Evolutionary conservation across 2,888 invertebrate species (phyloP).

Genomic region (Aphodius granarius): DNA sequence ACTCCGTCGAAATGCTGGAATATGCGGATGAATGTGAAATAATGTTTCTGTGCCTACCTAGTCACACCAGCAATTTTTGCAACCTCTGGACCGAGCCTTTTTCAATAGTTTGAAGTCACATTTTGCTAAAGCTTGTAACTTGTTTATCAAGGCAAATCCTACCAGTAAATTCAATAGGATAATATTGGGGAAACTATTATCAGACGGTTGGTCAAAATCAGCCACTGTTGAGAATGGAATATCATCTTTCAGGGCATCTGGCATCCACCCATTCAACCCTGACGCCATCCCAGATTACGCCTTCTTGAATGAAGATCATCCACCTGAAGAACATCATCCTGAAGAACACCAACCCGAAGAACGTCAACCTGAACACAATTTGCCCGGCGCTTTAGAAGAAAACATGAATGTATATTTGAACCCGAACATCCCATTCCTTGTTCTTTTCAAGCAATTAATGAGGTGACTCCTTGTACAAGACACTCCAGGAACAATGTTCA

Average conservation of each 20-base stretch:
- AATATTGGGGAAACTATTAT: constrained; percentile 28
- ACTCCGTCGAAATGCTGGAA: constrained; percentile 31
- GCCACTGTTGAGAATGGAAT: constrained; percentile 25
- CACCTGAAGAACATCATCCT: background rate
- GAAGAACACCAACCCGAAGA: background rate
- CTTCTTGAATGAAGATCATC: constrained; percentile 18
- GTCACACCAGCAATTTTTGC: constrained; percentile 32
- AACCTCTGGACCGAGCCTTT: constrained; percentile 28
- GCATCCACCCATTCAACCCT: constrained; percentile 27
- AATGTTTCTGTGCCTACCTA: constrained; percentile 28
- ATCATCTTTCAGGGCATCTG: constrained; percentile 26
- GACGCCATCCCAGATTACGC: constrained; percentile 17
- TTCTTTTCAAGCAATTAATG: too few species aligned
- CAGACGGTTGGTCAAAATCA: constrained; percentile 24
- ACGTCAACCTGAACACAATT: background rate
- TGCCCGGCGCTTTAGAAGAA: too few species aligned
- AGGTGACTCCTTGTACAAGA: too few species aligned
- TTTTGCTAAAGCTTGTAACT: constrained; percentile 28
- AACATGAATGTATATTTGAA: too few species aligned
- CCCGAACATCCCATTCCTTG: too few species aligned
- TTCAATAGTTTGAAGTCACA: constrained; percentile 25
- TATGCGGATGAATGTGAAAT: constrained; percentile 22
- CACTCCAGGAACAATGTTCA: too few species aligned
- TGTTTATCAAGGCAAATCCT: constrained; percentile 25
- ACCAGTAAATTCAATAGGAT: constrained; percentile 26